phyloP scores from a whole-genome alignment of 2,113 vertebrate species.

The Actenoides hombroni region DNA sequence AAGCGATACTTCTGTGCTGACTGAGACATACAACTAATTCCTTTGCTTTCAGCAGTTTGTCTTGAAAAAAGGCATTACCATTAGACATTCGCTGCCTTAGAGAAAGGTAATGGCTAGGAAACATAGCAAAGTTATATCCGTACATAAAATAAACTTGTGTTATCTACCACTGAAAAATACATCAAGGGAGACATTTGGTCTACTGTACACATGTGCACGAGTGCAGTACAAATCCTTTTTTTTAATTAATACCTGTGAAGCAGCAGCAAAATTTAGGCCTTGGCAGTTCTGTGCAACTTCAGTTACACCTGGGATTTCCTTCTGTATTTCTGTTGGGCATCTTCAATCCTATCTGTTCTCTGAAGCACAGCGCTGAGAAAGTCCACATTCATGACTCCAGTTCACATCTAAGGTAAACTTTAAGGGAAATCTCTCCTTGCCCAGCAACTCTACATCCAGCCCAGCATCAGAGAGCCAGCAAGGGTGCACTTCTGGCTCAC shows the following conservation, averaged over 20 bases:
- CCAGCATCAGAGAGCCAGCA: neutral
- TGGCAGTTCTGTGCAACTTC: neutral
- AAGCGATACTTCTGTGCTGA: neutral
- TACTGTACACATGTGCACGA: neutral
- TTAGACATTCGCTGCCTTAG: neutral
- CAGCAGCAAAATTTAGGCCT: neutral
- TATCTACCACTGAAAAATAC: neutral
- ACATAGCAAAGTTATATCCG: neutral
- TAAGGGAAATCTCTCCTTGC: neutral
- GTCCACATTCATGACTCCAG: neutral
- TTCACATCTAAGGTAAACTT: neutral
- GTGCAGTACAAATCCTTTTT: neutral
- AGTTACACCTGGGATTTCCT: neutral
- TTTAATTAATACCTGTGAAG: neutral
- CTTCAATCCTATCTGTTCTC: neutral
- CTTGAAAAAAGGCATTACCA: neutral
- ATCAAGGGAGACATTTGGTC: neutral
- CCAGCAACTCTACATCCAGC: neutral
- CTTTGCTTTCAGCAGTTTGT: neutral
- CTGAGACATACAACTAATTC: neutral
- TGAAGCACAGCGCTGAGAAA: neutral
- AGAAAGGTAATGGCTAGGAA: neutral
- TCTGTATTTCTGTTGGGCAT: neutral
- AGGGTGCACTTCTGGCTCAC: neutral
- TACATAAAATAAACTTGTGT: neutral